Percentiles rank a stretch among this genome's conserved stretches.
phyloP scores from a whole-genome alignment of 1,140 invertebrate species.

The Polypedilum pembai region DNA sequence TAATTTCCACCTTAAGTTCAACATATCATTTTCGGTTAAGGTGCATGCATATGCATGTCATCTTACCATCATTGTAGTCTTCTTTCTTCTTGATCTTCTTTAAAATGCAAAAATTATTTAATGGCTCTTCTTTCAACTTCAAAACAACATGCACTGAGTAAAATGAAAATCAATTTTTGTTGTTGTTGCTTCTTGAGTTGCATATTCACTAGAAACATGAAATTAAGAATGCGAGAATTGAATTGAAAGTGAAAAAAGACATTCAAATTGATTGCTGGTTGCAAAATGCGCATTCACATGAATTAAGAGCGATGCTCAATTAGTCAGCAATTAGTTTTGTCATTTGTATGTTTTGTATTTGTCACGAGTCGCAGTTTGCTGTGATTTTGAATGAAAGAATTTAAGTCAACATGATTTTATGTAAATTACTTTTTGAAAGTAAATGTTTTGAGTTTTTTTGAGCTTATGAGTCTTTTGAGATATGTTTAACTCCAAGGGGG shows the following conservation, averaged over 20 bases:
- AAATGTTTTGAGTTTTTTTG: background rate
- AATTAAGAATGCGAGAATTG: no score
- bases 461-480: no score
- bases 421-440: background rate
- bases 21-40: background rate
- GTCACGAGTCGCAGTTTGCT: background rate
- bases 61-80: background rate
- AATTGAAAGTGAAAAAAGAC: no score
- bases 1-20: no score
- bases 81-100: background rate
- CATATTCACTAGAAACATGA: no score
- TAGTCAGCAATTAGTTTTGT: background rate
- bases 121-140: background rate
- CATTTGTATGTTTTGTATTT: background rate
- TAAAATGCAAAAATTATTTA: no score
- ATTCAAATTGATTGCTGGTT: no score
- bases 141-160: no score
- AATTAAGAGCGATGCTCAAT: background rate
- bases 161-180: no score
- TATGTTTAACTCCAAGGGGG: no score
- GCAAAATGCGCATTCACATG: background rate
- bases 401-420: background rate
- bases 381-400: no score
- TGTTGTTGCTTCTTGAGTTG: no score
- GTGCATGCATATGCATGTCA: conserved; percentile 5